Base-by-base conservation (phyloP, 2,113 vertebrate genomes). In the Hemibagrus wyckioides region DNA sequence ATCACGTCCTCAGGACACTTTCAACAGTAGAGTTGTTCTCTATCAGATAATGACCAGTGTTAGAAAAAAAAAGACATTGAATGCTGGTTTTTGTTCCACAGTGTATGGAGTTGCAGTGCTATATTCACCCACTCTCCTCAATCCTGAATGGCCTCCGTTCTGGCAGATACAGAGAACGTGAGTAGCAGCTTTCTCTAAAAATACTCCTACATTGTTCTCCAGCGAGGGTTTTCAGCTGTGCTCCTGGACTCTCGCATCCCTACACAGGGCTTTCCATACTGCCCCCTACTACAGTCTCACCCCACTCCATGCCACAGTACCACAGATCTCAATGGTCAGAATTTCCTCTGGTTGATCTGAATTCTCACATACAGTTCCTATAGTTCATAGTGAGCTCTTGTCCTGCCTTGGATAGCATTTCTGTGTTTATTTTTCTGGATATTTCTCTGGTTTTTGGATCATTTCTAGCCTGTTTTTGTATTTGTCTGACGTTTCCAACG, bases 141-240 rank as follows among this genome's bases (percentile, higher is more conserved):
- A 96, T 96, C 92, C 87, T 96, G 92, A 94, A 93, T 84, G 95
- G 95, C 77, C 94, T 96, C 84, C 94, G 93, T 69, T 94, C 94
- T 17, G 95, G 95, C 80, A 93, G 95, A 92, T 96, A 96, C 94
- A 89, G 93, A 93, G 92, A 95, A 93, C 93, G 95, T 96, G 92
- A 95, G 95, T 95, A 76, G 80, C 23, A 48, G 36, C 41, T 50
- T 56, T 50, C 2, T 28, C 54, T 17, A 83, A 89, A 86, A 14
- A 2, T 75, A 30, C 17, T 77, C 50, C 69, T n/a, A 21, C 36
- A 28, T 25, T 77, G 52, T n/a, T 57, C 50, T 61, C 1, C 48
- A 50, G 39, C 36, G 28, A 28, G 21, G 54, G 73, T 6, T 76
- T 76, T 50, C 25, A 63, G 23, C 39, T 67, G 5, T 19, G 36